Evolutionary conservation across 2,888 invertebrate species (phyloP), one percentile per base, ranked within the genome.

Genomic region (Drosophila nr. perissopoda): DNA sequence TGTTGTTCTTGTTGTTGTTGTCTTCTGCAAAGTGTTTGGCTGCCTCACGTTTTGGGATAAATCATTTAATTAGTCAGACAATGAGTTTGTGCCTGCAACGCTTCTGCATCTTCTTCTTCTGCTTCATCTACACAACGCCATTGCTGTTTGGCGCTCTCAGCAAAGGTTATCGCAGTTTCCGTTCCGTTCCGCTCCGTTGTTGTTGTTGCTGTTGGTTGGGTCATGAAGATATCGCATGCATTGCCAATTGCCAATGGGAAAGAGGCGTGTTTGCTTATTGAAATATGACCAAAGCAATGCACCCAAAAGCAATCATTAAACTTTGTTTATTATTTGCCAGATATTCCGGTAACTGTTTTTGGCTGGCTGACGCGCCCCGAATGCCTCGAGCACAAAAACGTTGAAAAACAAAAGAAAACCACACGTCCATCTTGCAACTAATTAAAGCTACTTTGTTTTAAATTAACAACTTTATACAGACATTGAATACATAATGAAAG

Each of bases 41-140:
- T 76, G 81, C 79, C 83, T 88, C 88, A 88, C 88, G 88, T 90
- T 88, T 90, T 81, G 81, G 89, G 83, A 90, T 88, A 90, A 90
- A 90, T 88, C 88, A 90, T 88, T 88, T 88, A 90, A 88, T 88
- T 88, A 88, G 88, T 77, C 85, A 74, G 87, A 78, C 88, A 88
- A 88, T 88, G 84, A 88, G 90, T 82, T 69, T 71, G 74, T 70
- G 70, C 70, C 70, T 81, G 67, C 58, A 70, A 63, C 42, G 65
- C 70, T 70, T 42, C 49, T 34, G 62, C 66, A 38, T 33, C 60
- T 11, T 36, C 57, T 11, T 61, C 54, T 16, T 56, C 40, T 40
- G 27, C 51, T 18, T 52, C 48, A 36, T 36, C 66, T 42, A 53
- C 38, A 7, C n/a, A 76, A 79, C 83, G 80, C 80, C 80, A 80